These are phyloP conservation scores for Microplitis manilae DNA, from an alignment of 2,888 invertebrate species.

Conservation along the genomic window DNA sequence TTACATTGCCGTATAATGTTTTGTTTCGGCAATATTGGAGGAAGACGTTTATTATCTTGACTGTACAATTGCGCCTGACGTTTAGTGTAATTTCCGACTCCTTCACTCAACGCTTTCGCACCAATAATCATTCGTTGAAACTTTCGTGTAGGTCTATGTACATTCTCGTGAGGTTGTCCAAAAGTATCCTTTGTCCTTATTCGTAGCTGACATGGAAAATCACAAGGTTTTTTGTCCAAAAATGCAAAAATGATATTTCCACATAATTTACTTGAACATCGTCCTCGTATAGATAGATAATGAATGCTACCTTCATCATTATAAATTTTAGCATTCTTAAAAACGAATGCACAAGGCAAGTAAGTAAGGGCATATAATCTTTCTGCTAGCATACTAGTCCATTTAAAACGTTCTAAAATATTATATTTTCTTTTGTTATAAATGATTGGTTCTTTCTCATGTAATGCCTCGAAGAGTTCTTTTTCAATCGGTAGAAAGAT, in stretches of 20 bases:
- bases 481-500: not conserved
- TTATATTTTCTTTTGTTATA: slow-evolving; percentile 27
- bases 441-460: slow-evolving; percentile 5
- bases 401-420: slow-evolving; percentile 28
- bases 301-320: slow-evolving; percentile 10
- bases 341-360: slow-evolving; percentile 35
- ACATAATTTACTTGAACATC: slow-evolving; percentile 29
- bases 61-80: not conserved
- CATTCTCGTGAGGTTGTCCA: slow-evolving; percentile 31
- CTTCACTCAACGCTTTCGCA: slow-evolving; percentile 26
- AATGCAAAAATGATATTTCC: slow-evolving; percentile 25
- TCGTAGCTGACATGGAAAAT: slow-evolving; percentile 18
- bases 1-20: slow-evolving; percentile 34
- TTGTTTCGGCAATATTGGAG: slow-evolving; percentile 37
- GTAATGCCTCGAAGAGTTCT: slow-evolving; percentile 3
- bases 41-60: slow-evolving; percentile 34
- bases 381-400: slow-evolving; percentile 35
- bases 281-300: slow-evolving; percentile 27
- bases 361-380: slow-evolving; percentile 28
- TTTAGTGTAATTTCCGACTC: slow-evolving; percentile 25
- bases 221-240: slow-evolving; percentile 21
- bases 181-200: slow-evolving; percentile 38
- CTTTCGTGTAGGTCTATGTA: slow-evolving; percentile 42
- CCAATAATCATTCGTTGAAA: slow-evolving; percentile 28
- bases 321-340: slow-evolving; percentile 33